Conservation (phyloP, 1,140 invertebrate species). For the Saccostrea echinata region DNA sequence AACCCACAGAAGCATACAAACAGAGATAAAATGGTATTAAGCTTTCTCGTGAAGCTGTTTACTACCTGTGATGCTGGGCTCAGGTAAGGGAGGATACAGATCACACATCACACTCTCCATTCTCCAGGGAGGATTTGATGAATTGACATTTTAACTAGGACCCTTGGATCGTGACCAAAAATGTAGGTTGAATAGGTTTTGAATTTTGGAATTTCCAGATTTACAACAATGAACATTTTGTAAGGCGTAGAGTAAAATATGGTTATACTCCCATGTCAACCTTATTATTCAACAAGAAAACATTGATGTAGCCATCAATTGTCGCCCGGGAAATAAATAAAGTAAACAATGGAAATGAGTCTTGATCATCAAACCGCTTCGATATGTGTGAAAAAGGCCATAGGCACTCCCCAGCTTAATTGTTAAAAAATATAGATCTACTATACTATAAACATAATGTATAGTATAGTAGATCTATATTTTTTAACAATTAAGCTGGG, state of each 20-base stretch:
- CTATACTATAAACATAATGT: too few relatives aligned
- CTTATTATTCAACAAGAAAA: background rate
- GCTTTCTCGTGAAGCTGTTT: background rate
- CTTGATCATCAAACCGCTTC: too few relatives aligned
- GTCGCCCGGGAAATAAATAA: too few relatives aligned
- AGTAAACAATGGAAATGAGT: too few relatives aligned
- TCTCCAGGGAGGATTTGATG: background rate
- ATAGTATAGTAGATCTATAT: too few relatives aligned
- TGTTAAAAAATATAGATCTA: too few relatives aligned
- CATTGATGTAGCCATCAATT: too few relatives aligned
- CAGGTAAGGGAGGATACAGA: background rate
- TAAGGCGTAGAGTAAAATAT: background rate
- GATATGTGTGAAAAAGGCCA: too few relatives aligned
- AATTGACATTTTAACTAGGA: background rate
- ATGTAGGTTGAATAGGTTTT: conserved; percentile 5
- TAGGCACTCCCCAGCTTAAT: too few relatives aligned
- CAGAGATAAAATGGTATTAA: background rate
- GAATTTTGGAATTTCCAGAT: conserved; percentile 36
- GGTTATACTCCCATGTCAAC: background rate
- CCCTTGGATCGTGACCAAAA: conserved; percentile 25
- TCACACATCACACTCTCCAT: background rate
- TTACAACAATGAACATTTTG: conserved; percentile 6
- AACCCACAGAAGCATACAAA: too few relatives aligned
- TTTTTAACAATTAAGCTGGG: too few relatives aligned
- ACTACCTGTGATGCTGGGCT: conserved; percentile 27